A percentile compares a stretch with the other conserved stretches of the same genome.
Evolutionary conservation across 2,113 vertebrate species (phyloP).

Genomic region (Caranx ignobilis): DNA sequence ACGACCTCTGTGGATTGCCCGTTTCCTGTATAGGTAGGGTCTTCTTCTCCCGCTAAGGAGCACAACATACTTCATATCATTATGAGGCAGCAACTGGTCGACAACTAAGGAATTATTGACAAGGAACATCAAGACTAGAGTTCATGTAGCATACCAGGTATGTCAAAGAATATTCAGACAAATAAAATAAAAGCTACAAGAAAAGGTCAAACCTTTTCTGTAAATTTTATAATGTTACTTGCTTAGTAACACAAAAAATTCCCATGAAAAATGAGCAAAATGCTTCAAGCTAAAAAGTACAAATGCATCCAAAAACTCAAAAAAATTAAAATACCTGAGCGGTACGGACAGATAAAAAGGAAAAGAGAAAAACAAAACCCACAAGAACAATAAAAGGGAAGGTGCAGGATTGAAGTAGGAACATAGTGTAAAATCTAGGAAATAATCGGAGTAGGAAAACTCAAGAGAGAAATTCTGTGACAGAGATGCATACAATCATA

Average conservation of each 20-base stretch:
- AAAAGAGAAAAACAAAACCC: constrained; percentile 59
- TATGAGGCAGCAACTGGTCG: constrained; percentile 10
- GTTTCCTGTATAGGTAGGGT: constrained; percentile 86
- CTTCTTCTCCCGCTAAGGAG: constrained; percentile 83
- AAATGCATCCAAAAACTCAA: constrained; percentile 68
- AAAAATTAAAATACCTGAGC: constrained; percentile 58
- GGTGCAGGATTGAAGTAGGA: constrained; percentile 68
- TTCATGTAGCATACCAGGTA: constrained; percentile 49
- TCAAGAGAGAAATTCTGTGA: constrained; percentile 71
- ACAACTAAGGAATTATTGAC: constrained; percentile 28
- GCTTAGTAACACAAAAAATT: constrained; percentile 49
- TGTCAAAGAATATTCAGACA: constrained; percentile 24
- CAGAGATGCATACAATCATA: constrained; percentile 80
- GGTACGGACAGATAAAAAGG: constrained; percentile 48
- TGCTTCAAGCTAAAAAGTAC: constrained; percentile 46
- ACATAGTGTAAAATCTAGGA: constrained; percentile 62
- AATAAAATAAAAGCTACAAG: constrained; percentile 60
- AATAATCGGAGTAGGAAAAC: constrained; percentile 72
- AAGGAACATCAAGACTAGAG: constrained; percentile 37
- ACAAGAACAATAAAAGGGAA: constrained; percentile 68
- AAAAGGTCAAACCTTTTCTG: constrained; percentile 69
- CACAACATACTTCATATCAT: constrained; percentile 61
- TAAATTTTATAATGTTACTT: constrained; percentile 54
- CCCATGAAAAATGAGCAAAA: constrained; percentile 60
- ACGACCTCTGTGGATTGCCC: constrained; percentile 84